Evolutionary conservation across 1,140 invertebrate genomes (phyloP).

Genomic region (Callitettix versicolor): DNA sequence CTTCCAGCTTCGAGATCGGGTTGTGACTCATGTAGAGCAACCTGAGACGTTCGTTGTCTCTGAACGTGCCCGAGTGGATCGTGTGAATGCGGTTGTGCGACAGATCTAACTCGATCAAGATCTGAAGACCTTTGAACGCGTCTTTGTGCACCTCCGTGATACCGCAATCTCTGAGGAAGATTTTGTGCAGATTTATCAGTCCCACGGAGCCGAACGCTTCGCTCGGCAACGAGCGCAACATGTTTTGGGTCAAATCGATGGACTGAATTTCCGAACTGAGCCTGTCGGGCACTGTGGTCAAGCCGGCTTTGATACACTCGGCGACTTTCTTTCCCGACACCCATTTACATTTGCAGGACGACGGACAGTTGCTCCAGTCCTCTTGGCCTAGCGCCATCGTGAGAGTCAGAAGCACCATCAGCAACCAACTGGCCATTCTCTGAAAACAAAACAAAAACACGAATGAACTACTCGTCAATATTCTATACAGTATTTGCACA

Average conservation of each 20-base stretch:
- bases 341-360: slow-evolving; percentile 65
- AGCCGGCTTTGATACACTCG: slow-evolving; percentile 55
- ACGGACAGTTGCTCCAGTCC: slow-evolving; percentile 43
- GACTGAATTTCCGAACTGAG: slow-evolving; percentile 63
- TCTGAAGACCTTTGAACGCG: slow-evolving; percentile 63
- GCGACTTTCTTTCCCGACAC: slow-evolving; percentile 68
- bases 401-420: background rate
- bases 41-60: slow-evolving; percentile 29
- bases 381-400: slow-evolving; percentile 29
- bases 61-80: slow-evolving; percentile 22
- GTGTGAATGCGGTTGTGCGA: slow-evolving; percentile 49
- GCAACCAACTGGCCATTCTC: background rate
- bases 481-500: too few relatives aligned
- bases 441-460: too few relatives aligned
- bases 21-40: slow-evolving; percentile 61
- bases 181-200: slow-evolving; percentile 68
- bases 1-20: slow-evolving; percentile 54
- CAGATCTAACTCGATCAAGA: slow-evolving; percentile 77
- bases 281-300: slow-evolving; percentile 53
- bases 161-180: slow-evolving; percentile 59
- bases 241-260: slow-evolving; percentile 63
- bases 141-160: slow-evolving; percentile 56
- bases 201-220: slow-evolving; percentile 57
- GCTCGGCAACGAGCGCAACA: slow-evolving; percentile 47
- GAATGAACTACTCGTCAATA: too few relatives aligned